Base-by-base conservation (phyloP, 2,797 vertebrate genomes). In the Sciurus vulgaris region DNA sequence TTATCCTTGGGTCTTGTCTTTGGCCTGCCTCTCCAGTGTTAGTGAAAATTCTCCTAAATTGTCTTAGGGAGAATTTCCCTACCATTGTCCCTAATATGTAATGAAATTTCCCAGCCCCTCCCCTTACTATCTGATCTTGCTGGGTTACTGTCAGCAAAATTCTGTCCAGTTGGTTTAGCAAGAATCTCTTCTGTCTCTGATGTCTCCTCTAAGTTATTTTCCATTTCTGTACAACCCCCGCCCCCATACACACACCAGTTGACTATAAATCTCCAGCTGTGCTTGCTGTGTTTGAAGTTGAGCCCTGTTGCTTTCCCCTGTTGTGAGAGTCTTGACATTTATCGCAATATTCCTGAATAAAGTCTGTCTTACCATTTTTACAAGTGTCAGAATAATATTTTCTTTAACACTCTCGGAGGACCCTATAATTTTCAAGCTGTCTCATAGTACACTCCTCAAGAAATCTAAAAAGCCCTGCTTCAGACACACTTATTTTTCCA, bases 361-460 rank as follows among this genome's bases (percentile, higher is more conserved):
- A 95, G 5, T 78, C 41, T 76, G 76, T 11, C 65, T 92, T 81
- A 26, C 20, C 49, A 87, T 95, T 92, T 95, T 84, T 92, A 92
- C 18, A 96, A 56, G 44, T 47, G 1, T 72, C 47, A 91, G 69
- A 49, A 82, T 69, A 77, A 54, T 81, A 38, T 69, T 90, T 96
- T 69, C 76, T n/a, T 94, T 87, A 56, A 76, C 30, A 72, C 18
- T 77, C 72, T 89, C 61, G 73, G 61, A 87, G 35, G 18, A 69
- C 30, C 20, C 3, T 47, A 54, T 70, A 61, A 78, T 56, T 93
- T 96, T 85, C 51, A 12, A 67, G 30, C 78, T 82, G 28, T 86
- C n/a, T 86, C 83, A 79, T 11, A 94, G 47, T 7, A 26, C 13
- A 59, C 67, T 84, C 38, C 70, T 91, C 33, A 93, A 91, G n/a